Conservation (phyloP, 2,113 vertebrate species). For the Leptodactylus fuscus region DNA sequence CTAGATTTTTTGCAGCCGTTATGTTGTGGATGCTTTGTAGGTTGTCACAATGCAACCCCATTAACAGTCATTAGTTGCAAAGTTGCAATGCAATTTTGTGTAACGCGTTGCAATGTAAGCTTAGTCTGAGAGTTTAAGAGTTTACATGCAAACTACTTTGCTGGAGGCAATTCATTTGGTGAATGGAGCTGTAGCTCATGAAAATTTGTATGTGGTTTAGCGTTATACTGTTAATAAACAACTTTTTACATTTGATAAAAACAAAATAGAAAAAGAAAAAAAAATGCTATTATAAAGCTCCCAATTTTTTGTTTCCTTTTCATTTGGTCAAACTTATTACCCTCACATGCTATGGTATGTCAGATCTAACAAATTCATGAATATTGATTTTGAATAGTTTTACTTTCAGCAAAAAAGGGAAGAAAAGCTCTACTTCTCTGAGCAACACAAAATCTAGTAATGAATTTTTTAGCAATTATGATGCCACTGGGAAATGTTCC, state of each 20-base stretch:
- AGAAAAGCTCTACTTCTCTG: not conserved
- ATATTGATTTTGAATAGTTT: conserved; percentile 41
- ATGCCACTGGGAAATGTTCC: conserved; percentile 65
- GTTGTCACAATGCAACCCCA: no score
- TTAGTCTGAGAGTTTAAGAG: no score
- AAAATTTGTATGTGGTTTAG: no score
- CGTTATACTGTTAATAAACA: no score
- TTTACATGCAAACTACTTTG: no score
- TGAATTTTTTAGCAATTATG: conserved; percentile 57
- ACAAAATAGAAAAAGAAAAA: not conserved
- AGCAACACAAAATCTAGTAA: conserved; percentile 51
- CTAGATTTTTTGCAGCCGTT: no score
- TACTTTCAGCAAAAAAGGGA: conserved; percentile 17
- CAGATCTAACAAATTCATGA: conserved; percentile 34
- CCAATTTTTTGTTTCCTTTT: not conserved
- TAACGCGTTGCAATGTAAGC: no score
- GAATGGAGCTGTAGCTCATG: no score
- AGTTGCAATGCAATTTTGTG: no score
- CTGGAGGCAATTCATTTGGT: no score
- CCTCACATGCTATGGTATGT: not conserved
- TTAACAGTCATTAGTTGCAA: no score
- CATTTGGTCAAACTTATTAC: conserved; percentile 1
- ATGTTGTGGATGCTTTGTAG: no score
- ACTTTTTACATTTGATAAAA: not conserved
- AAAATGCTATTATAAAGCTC: not conserved